These are phyloP conservation scores for Megalops atlanticus DNA, from an alignment of 2,113 vertebrate species.

Conservation along the genomic window DNA sequence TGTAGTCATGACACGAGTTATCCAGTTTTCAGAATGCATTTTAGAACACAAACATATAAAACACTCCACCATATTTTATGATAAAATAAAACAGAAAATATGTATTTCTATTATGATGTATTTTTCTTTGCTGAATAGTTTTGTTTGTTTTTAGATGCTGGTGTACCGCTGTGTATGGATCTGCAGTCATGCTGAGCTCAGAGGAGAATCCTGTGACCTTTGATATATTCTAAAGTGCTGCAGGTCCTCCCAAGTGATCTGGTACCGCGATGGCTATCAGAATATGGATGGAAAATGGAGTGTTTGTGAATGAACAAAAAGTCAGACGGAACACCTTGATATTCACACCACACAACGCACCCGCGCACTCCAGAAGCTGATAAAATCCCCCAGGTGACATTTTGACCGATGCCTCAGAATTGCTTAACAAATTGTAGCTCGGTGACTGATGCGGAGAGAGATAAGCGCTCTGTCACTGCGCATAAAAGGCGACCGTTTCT, in stretches of 20 bases:
- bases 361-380: background rate
- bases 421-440: slow-evolving; percentile 16
- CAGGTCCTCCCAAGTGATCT: background rate
- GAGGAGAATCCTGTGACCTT: background rate
- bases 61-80: too few relatives aligned
- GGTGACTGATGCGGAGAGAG: background rate
- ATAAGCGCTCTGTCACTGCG: background rate
- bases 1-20: too few relatives aligned
- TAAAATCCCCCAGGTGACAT: slow-evolving; percentile 16
- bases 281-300: background rate
- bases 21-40: too few relatives aligned
- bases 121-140: too few relatives aligned
- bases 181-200: background rate
- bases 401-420: slow-evolving; percentile 16
- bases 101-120: too few relatives aligned
- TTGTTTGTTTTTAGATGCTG: background rate
- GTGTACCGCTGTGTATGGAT: background rate
- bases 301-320: background rate
- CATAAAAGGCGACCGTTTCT: too few relatives aligned
- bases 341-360: background rate
- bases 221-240: background rate
- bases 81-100: too few relatives aligned
- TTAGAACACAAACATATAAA: too few relatives aligned
- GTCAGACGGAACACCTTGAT: background rate
- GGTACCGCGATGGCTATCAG: slow-evolving; percentile 7